phyloP scores from a whole-genome alignment of 2,888 invertebrate genomes.

The Sialis fuliginosa region DNA sequence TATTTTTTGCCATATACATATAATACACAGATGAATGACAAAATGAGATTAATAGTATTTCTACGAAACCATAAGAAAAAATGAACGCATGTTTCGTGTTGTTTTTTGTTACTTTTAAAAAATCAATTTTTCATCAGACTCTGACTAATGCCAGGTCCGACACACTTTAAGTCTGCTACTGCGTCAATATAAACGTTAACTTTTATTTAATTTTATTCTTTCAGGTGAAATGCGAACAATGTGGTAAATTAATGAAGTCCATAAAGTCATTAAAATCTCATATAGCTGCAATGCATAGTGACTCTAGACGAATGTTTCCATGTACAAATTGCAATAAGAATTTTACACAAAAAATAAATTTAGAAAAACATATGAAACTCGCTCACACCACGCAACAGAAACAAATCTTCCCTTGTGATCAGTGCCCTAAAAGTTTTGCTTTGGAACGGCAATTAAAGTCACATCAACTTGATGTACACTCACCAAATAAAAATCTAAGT shows the following conservation, averaged over 20 bases:
- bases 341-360: slow-evolving; percentile 11
- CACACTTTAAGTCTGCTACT: too few relatives aligned
- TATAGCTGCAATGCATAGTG: slow-evolving; percentile 3
- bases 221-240: slow-evolving; percentile 8
- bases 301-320: slow-evolving; percentile 1
- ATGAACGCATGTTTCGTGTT: too few relatives aligned
- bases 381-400: slow-evolving; percentile 13
- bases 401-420: slow-evolving; percentile 6
- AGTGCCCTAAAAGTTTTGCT: slow-evolving; percentile 1
- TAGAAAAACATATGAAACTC: slow-evolving; percentile 12
- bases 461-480: not conserved
- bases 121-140: too few relatives aligned
- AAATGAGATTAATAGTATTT: too few relatives aligned
- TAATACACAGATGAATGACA: too few relatives aligned
- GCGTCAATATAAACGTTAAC: too few relatives aligned
- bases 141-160: too few relatives aligned
- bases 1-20: too few relatives aligned
- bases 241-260: slow-evolving; percentile 12
- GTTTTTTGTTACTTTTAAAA: too few relatives aligned
- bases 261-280: slow-evolving; percentile 8
- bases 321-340: slow-evolving; percentile 12
- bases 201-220: not conserved
- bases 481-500: not conserved
- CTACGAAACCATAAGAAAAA: too few relatives aligned
- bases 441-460: not conserved